Conservation (phyloP, 1,140 invertebrate species). For the Eubasilissa regina region DNA sequence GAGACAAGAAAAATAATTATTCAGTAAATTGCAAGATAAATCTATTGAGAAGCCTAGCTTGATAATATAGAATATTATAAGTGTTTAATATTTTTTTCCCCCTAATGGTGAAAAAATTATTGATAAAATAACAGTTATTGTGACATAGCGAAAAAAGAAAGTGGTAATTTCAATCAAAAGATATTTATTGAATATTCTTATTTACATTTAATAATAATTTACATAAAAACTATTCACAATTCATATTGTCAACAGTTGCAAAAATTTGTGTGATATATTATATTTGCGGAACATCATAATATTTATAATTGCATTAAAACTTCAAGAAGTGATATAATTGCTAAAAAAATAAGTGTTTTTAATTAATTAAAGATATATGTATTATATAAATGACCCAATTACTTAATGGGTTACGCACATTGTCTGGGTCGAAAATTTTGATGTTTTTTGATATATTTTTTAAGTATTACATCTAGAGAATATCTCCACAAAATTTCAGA, state of each 20-base stretch:
- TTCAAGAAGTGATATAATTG: constrained; percentile 5
- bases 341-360: neutral
- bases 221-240: constrained; percentile 48
- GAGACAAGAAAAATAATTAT: neutral
- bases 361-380: too few species aligned
- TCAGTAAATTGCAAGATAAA: neutral
- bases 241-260: constrained; percentile 50
- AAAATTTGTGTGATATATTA: constrained; percentile 33
- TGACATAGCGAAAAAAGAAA: constrained; percentile 9
- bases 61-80: too few species aligned
- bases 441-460: too few species aligned
- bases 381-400: too few species aligned
- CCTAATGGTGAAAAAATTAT: too few species aligned
- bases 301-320: neutral
- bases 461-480: too few species aligned
- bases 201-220: constrained; percentile 47
- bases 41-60: neutral
- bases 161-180: constrained; percentile 44
- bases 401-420: too few species aligned
- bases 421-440: too few species aligned
- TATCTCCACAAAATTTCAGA: too few species aligned
- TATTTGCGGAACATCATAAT: constrained; percentile 23
- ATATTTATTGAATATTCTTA: constrained; percentile 49
- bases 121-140: too few species aligned
- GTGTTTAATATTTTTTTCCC: too few species aligned